phyloP scores from a whole-genome alignment of 2,113 vertebrate species.

The Orientallactaga bullata region DNA sequence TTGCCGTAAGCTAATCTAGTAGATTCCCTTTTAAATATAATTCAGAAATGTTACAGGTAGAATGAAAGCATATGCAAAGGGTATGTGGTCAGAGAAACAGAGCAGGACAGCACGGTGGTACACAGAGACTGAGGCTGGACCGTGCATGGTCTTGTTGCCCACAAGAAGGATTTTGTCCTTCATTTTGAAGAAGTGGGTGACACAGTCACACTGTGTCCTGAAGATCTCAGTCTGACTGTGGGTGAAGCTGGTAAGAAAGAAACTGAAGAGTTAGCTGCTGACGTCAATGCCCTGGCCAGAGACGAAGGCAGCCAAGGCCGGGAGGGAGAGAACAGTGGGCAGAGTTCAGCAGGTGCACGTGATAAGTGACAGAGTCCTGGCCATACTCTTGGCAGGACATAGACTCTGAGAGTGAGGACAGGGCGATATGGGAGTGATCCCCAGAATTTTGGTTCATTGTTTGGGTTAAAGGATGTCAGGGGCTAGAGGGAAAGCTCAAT shows the following conservation, averaged over 20 bases:
- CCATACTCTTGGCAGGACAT: background rate
- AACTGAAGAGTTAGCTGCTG: background rate
- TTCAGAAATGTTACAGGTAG: background rate
- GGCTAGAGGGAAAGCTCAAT: background rate
- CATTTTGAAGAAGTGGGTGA: background rate
- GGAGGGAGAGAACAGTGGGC: background rate
- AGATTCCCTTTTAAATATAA: no score
- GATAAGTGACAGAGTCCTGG: background rate
- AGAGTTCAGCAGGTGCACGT: background rate
- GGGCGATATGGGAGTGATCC: accelerated
- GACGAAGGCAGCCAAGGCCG: background rate
- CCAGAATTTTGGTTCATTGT: background rate
- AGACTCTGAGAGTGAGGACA: background rate
- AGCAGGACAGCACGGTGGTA: background rate
- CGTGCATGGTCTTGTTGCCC: background rate
- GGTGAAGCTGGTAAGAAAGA: background rate
- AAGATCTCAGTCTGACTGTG: background rate
- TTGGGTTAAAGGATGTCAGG: no score
- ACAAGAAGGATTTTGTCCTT: background rate
- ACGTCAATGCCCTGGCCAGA: background rate
- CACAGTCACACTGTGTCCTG: background rate
- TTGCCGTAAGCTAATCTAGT: no score
- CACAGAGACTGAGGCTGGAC: background rate
- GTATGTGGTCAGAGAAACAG: background rate
- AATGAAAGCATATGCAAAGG: background rate